These are phyloP conservation scores for Ptychodera flava DNA, from an alignment of 35 echinoderm and acorn worm genomes.

Conservation along the genomic window DNA sequence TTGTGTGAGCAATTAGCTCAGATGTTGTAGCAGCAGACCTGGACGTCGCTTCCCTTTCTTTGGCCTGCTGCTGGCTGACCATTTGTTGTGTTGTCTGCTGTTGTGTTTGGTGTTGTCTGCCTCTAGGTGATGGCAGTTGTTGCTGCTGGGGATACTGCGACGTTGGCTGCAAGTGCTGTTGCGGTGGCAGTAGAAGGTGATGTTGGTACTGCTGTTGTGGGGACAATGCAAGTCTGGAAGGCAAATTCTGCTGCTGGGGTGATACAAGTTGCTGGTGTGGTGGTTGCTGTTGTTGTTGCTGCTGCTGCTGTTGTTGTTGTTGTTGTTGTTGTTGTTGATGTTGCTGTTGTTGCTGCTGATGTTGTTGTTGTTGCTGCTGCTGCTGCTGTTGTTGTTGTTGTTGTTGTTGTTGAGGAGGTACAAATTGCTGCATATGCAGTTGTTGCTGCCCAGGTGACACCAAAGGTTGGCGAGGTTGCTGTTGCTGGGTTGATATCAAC, in stretches of 20 bases:
- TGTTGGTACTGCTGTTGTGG: slow-evolving; percentile 12
- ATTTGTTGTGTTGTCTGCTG: slow-evolving; percentile 31
- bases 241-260: neutral
- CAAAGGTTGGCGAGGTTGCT: slow-evolving; percentile 15
- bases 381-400: neutral
- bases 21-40: neutral
- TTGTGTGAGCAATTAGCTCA: neutral
- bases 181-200: neutral
- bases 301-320: slow-evolving; percentile 33
- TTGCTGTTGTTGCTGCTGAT: too few relatives aligned
- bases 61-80: neutral
- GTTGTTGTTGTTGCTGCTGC: too few relatives aligned
- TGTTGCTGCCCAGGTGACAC: neutral
- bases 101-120: slow-evolving; percentile 60
- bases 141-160: slow-evolving; percentile 43
- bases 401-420: neutral
- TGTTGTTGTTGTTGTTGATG: slow-evolving; percentile 28
- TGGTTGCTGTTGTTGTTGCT: slow-evolving; percentile 4
- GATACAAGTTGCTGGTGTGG: neutral
- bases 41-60: neutral
- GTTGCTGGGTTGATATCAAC: neutral
- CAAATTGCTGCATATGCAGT: neutral
- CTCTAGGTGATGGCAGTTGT: slow-evolving; percentile 61
- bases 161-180: slow-evolving; percentile 10
- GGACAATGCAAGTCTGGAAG: neutral